phyloP scores from a whole-genome alignment of 2,113 vertebrate species.

The Dascyllus trimaculatus region DNA sequence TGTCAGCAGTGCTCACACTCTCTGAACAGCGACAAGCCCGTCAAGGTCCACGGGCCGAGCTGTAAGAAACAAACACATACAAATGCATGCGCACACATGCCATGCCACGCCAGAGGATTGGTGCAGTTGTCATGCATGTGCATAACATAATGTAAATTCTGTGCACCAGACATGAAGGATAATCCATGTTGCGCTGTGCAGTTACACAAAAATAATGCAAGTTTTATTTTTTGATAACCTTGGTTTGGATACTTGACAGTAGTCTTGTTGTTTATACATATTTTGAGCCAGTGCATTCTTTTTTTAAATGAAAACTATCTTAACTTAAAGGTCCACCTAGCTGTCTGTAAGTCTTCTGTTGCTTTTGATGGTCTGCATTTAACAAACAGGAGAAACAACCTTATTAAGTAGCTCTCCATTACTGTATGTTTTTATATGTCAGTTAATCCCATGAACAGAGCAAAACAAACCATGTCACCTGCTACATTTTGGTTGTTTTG shows the following conservation, averaged over 20 bases:
- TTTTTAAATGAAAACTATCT: too few species aligned
- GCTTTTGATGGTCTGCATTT: neutral
- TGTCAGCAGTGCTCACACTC: slow-evolving; percentile 96
- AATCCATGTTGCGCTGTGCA: neutral
- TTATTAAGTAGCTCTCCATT: neutral
- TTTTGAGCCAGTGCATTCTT: too few species aligned
- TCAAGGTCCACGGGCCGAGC: slow-evolving; percentile 97
- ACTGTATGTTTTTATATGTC: neutral
- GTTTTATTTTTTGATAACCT: too few species aligned
- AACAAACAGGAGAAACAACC: too few species aligned
- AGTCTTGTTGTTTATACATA: too few species aligned
- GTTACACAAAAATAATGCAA: neutral
- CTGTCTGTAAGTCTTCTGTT: neutral
- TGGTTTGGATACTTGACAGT: too few species aligned
- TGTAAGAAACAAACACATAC: slow-evolving; percentile 86
- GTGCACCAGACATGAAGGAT: neutral
- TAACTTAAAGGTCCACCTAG: neutral
- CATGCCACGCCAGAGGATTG: neutral
- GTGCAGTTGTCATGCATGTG: neutral
- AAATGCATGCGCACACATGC: neutral
- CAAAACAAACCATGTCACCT: neutral
- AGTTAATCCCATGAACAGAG: neutral
- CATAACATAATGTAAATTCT: neutral
- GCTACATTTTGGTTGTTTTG: neutral
- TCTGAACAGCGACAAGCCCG: slow-evolving; percentile 90